phyloP scores from a whole-genome alignment of 2,888 invertebrate genomes.

The Megamerina dolium region DNA sequence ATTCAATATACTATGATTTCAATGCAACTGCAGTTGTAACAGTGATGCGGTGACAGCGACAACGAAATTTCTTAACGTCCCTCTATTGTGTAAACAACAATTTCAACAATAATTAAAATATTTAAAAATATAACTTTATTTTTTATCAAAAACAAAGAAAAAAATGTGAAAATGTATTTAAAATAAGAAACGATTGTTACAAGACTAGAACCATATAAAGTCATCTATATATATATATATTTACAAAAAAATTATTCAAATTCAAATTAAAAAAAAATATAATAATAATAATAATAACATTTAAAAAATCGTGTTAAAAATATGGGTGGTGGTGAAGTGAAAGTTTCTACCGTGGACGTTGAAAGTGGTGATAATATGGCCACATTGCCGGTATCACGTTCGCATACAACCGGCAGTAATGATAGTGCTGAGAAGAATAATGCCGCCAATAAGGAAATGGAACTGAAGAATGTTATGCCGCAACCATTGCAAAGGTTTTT shows the following conservation, averaged over 20 bases:
- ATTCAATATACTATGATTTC: too few relatives aligned
- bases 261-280: conserved; percentile 2
- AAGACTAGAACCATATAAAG: too few relatives aligned
- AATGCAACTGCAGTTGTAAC: too few relatives aligned
- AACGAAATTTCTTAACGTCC: conserved; percentile 23
- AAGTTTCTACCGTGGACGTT: conserved; percentile 83
- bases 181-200: too few relatives aligned
- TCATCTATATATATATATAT: too few relatives aligned
- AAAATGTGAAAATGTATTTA: conserved; percentile 5
- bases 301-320: conserved; percentile 4
- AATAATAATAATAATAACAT: conserved; percentile 3
- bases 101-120: conserved; percentile 4
- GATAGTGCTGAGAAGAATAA: conserved; percentile 76
- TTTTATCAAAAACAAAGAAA: conserved; percentile 1
- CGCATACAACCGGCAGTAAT: conserved; percentile 61
- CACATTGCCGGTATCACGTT: conserved; percentile 77
- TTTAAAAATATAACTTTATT: conserved; percentile 6
- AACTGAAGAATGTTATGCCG: conserved; percentile 76
- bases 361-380: conserved; percentile 86
- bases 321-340: conserved; percentile 71
- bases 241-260: background rate
- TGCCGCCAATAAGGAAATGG: conserved; percentile 80
- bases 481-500: conserved; percentile 77
- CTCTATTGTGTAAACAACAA: conserved; percentile 19
- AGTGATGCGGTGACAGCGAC: conserved; percentile 14